phyloP scores from a whole-genome alignment of 2,888 invertebrate genomes.

The Tenthredo notha region DNA sequence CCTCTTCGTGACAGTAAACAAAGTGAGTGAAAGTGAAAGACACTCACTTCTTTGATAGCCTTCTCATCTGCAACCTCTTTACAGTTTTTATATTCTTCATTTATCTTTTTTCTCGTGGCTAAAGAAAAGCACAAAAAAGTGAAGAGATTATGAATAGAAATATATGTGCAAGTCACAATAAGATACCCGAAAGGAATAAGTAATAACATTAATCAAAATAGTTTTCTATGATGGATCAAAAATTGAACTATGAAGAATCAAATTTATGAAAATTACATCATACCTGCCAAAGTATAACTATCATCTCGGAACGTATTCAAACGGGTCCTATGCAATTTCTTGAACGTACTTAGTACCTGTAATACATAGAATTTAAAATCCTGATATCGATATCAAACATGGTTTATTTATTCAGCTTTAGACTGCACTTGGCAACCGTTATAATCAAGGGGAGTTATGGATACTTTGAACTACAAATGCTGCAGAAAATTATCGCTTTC shows the following conservation, averaged over 20 bases:
- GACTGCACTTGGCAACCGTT: neutral
- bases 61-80: conserved; percentile 81
- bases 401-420: neutral
- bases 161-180: neutral
- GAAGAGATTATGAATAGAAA: neutral
- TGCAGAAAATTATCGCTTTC: neutral
- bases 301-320: conserved; percentile 86
- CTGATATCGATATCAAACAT: neutral
- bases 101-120: conserved; percentile 87
- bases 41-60: conserved; percentile 84
- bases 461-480: neutral
- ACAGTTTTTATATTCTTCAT: conserved; percentile 87
- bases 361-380: conserved; percentile 61
- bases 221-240: neutral
- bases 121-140: conserved; percentile 37
- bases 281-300: conserved; percentile 80
- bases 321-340: conserved; percentile 86
- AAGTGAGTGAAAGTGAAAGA: conserved; percentile 44
- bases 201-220: neutral
- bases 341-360: conserved; percentile 86
- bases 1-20: neutral
- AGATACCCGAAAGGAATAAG: neutral
- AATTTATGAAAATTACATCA: conserved; percentile 50
- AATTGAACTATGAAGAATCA: conserved; percentile 46
- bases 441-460: neutral